Base-by-base conservation (phyloP, 2,888 invertebrate genomes). In the Caenorhabditis japonica region DNA sequence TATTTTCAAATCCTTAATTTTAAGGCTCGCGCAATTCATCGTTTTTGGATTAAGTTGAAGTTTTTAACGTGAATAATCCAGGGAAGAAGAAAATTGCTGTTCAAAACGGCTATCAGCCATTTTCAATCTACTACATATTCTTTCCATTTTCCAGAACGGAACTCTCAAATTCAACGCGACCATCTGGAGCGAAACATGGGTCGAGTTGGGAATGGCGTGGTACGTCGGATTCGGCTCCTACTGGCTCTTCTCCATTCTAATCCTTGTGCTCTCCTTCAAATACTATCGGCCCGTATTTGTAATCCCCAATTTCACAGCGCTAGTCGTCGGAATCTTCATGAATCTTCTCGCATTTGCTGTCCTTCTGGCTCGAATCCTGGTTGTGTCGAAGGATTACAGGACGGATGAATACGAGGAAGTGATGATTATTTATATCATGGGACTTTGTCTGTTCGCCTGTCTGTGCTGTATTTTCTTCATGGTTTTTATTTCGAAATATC, bases 211-310 rank as follows among this genome's bases (percentile, higher is more conserved):
- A 17, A 83, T 83, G 82, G 76, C 78, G 1, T 83, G 82, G 82
- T 83, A 77, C 30, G 72, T 81, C 7, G 82, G 74, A 10, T 83
- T 79, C 61, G 77, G 72, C n/a, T 59, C 78, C 2, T 81, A 79
- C 64, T 83, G 83, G 83, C 72, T 83, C 8, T 81, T 83, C 62
- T 76, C 83, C 0, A 69, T 83, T 27, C 66, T 83, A 17, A 80
- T 80, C 30, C 73, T 81, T 2, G 78, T 76, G 13, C 55, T 83
- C 10, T 83, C 83, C 2, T 83, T 83, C 77, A 81, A 82, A 59
- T 83, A 83, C 61, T 83, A 83, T 59, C 81, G 83, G 4, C 83
- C 83, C 1, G 81, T 83, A 4, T 82, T 83, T 56, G 82, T 83
- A 21, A 59, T 83, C 55, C 83, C 83, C 3, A 83, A 83, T 43